phyloP scores from a whole-genome alignment of 92 coral and sea anemone genomes.

The Montipora capitata region DNA sequence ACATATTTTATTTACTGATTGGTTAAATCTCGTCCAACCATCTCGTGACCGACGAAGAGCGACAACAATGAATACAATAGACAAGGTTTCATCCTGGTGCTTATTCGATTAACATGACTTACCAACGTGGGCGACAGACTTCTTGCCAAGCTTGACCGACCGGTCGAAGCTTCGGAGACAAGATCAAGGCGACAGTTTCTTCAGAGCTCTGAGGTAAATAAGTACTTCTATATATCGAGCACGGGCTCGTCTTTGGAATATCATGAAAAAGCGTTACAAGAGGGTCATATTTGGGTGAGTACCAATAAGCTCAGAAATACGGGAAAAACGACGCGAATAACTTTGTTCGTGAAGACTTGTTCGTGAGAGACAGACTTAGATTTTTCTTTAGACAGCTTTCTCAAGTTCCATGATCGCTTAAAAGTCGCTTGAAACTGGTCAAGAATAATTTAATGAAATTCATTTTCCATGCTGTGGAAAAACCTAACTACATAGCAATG shows the following conservation, averaged over 20 bases:
- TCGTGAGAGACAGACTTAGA: neutral
- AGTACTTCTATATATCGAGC: neutral
- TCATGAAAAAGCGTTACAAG: neutral
- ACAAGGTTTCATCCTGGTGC: neutral
- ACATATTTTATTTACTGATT: neutral
- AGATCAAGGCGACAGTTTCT: neutral
- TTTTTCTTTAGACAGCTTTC: neutral
- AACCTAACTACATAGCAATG: neutral
- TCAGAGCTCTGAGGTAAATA: neutral
- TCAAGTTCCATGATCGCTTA: neutral
- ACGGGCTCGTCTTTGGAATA: neutral
- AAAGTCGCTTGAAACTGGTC: no score
- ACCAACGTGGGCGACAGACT: slow-evolving; percentile 2
- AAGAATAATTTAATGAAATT: no score
- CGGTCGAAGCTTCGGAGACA: neutral
- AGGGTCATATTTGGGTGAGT: neutral
- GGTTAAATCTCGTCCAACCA: neutral
- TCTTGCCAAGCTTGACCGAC: neutral
- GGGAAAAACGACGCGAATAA: neutral
- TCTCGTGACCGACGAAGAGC: slow-evolving; percentile 1
- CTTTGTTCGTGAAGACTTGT: neutral
- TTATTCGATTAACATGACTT: slow-evolving; percentile 23
- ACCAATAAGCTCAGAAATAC: no score
- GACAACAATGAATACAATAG: neutral
- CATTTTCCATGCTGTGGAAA: neutral